These are phyloP conservation scores for Oligia fasciuncula DNA, from an alignment of 2,888 invertebrate genomes.

Conservation along the genomic window DNA sequence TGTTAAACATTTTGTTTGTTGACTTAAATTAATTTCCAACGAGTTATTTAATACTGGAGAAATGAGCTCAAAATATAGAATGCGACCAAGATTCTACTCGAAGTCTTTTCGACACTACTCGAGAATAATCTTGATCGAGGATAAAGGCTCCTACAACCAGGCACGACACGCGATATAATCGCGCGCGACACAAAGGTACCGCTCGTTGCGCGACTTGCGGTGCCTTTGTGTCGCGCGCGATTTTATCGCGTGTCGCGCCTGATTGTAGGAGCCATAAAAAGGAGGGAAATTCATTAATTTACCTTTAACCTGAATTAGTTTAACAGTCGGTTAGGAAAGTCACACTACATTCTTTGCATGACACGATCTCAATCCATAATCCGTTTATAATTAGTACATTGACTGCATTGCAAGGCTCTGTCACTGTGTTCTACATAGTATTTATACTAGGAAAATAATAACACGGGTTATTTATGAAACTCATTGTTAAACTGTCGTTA, in stretches of 20 bases:
- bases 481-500: constrained; percentile 35
- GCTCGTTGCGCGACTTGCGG: no score
- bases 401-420: constrained; percentile 19
- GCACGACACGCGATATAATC: no score
- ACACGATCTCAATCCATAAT: constrained; percentile 25
- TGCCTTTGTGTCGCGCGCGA: no score
- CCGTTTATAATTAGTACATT: constrained; percentile 40
- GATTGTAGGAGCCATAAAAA: neutral
- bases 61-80: neutral
- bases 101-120: neutral
- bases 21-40: neutral
- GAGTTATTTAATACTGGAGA: neutral
- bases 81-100: no score
- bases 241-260: no score
- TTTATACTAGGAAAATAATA: constrained; percentile 7
- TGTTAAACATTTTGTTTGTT: constrained; percentile 14
- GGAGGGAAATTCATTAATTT: neutral
- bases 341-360: neutral
- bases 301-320: neutral
- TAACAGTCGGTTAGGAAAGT: neutral
- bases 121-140: neutral
- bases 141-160: neutral
- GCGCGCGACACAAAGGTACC: no score
- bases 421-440: constrained; percentile 22
- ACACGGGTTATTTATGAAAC: constrained; percentile 28